These are phyloP conservation scores for Apostichopus japonicus DNA, from an alignment of 35 echinoderm and acorn worm genomes.

Conservation along the genomic window DNA sequence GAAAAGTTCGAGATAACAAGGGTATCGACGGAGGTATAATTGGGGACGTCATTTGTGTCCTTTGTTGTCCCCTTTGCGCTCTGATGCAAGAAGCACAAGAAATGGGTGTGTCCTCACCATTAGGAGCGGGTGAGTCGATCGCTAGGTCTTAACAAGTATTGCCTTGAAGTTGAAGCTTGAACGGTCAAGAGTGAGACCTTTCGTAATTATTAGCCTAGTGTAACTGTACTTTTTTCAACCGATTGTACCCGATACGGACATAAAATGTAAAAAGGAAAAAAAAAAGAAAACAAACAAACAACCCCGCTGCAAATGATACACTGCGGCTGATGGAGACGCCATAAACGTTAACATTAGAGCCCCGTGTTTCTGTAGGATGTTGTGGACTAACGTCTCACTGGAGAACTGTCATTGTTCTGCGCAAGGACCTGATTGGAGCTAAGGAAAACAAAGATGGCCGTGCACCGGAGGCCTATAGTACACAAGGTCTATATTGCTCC, in stretches of 20 bases:
- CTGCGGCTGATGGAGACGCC: no score
- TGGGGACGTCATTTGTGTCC: constrained; percentile 81
- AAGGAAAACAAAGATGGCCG: no score
- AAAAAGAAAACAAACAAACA: neutral
- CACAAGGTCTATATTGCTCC: no score
- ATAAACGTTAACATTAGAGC: no score
- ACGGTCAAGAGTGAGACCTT: neutral
- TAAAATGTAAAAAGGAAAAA: neutral
- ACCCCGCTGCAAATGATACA: no score
- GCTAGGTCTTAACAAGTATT: constrained; percentile 53
- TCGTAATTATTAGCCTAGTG: neutral
- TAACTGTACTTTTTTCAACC: neutral
- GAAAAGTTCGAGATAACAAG: constrained; percentile 95
- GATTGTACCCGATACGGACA: neutral
- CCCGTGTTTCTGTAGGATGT: no score
- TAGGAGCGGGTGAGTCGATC: constrained; percentile 90
- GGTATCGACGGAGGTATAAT: constrained; percentile 84
- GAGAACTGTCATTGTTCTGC: no score
- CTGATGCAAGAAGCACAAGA: constrained; percentile 85
- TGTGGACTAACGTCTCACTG: no score
- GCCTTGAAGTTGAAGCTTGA: no score
- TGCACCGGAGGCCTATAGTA: no score
- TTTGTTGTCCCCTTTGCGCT: constrained; percentile 90
- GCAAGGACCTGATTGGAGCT: no score
- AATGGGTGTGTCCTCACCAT: constrained; percentile 78